A percentile compares a stretch with the other conserved stretches of the same genome.
Conservation (phyloP, 2,113 vertebrate species). For the Eretmochelys imbricata region DNA sequence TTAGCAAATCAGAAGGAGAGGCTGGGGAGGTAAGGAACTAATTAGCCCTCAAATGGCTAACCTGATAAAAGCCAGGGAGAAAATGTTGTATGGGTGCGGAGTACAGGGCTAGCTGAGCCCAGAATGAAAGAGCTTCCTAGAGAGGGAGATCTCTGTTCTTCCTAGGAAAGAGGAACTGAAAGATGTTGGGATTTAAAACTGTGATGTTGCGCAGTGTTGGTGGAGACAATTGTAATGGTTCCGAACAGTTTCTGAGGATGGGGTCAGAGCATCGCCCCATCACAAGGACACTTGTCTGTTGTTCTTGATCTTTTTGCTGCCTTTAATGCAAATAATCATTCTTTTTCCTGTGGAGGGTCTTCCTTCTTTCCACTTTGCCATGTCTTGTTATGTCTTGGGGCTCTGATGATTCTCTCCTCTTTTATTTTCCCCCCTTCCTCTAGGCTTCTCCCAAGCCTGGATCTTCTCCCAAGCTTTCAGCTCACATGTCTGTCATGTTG, state of each 20-base stretch:
- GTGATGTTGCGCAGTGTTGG: background rate
- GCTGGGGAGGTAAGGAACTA: background rate
- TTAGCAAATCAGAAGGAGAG: background rate
- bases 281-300: slow-evolving; percentile 21
- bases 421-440: background rate
- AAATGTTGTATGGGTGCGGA: background rate
- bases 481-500: background rate
- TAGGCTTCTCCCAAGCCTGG: background rate
- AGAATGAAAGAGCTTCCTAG: background rate
- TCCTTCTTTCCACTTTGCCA: background rate
- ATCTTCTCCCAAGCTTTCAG: background rate
- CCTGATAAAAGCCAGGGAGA: background rate
- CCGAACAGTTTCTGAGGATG: background rate
- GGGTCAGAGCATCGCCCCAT: background rate
- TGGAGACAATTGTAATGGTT: background rate
- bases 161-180: too few species aligned
- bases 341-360: slow-evolving; percentile 11
- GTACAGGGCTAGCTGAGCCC: background rate
- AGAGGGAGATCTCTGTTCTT: background rate
- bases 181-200: too few species aligned
- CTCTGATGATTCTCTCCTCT: slow-evolving; percentile 27
- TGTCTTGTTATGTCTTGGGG: slow-evolving; percentile 6
- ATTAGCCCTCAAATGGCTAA: background rate
- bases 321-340: slow-evolving; percentile 51
- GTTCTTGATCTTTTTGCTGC: slow-evolving; percentile 41